Conservation (phyloP, 2,113 vertebrate genomes). For the Fulica atra region DNA sequence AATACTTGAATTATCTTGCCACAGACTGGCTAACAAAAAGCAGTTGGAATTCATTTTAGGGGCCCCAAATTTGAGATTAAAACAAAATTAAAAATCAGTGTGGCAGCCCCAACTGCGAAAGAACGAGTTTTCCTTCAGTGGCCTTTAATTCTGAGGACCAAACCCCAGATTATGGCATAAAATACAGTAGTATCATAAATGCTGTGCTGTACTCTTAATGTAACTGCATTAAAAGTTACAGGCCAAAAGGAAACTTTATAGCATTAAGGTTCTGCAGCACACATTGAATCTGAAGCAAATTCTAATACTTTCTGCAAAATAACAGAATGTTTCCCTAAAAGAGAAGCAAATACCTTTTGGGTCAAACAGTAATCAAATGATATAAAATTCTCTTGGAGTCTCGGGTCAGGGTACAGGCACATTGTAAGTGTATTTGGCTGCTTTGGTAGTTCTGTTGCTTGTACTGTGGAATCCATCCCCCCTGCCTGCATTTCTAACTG, state of each 20-base stretch:
- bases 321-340: neutral
- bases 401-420: neutral
- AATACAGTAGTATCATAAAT: neutral
- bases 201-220: neutral
- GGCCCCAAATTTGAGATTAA: neutral
- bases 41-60: neutral
- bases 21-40: neutral
- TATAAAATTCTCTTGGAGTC: neutral
- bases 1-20: neutral
- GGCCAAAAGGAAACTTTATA: neutral
- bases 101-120: neutral
- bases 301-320: neutral
- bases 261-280: neutral
- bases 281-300: neutral
- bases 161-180: neutral
- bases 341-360: neutral
- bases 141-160: neutral
- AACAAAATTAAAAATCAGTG: neutral
- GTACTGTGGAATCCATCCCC: neutral
- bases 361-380: neutral
- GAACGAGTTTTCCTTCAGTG: neutral
- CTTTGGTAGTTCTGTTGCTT: neutral
- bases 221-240: neutral
- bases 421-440: neutral
- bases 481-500: conserved; percentile 10